Base-by-base conservation (phyloP, 2,888 invertebrate genomes). In the Luperina testacea region DNA sequence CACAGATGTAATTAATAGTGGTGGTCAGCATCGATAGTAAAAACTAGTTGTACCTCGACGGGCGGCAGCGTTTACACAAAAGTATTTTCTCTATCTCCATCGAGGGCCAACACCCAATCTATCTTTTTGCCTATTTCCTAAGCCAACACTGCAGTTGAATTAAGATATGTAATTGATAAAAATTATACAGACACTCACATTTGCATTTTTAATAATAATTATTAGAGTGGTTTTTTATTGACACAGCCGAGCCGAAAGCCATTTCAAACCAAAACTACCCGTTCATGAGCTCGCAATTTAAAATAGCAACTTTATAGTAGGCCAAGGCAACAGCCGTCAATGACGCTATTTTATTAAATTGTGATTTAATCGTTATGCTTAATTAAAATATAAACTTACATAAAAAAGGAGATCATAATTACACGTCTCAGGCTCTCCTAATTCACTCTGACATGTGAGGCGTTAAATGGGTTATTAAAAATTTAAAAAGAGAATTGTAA, bases 241-340 rank as follows among this genome's bases (percentile, higher is more conserved):
- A 53, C 38, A 61, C 24, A 45, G 24, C 15, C 59, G 17, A 32
- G 5, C 27, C 42, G 27, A 76, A 64, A 75, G 24, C 27, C 24
- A 72, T 57, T 42, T 53, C n/a, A 27, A 53, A 68, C 17, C 27
- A 53, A 78, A 75, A 75, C 61, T 64, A 64, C 72, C 61, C 38
- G 72, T 51, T 73, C 57, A 64, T 68, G 67, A 65, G 51, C 48
- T 45, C 15, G 72, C 42, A 80, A 77, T 75, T 53, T 72, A 42
- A 65, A 72, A 81, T 77, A 69, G 51, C 75, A 57, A 63, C 27
- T 53, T 61, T 61, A 69, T 81, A 75, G 82, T 86, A n/a, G 68
- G 87, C 69, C 87, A 87, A 88, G 87, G 87, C 3, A 63, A 17
- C 9, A 68, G n/a, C 72, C 71, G 59, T 75, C 75, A 82, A 59